Evolutionary conservation across 2,113 vertebrate genomes (phyloP), one percentile per base, ranked within the genome.

Genomic region (Elaphurus davidianus): DNA sequence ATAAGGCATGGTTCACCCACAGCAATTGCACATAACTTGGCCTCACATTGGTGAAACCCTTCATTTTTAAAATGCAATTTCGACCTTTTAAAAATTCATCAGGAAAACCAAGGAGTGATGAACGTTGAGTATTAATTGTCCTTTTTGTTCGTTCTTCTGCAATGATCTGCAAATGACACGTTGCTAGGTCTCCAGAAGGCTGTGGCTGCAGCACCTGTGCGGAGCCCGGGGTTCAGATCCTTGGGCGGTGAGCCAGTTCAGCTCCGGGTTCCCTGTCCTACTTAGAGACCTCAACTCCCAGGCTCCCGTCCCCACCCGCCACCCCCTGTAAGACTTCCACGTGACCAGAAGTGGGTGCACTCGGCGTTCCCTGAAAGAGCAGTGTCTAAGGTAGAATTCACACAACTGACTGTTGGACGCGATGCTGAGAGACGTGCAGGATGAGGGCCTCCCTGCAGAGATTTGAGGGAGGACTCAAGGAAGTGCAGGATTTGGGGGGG

Each of bases 1-100:
- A 0, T 25, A 12, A 7, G 7, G 33, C 7, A 0, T 1, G 21
- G 3, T 9, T n/a, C 8, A 1, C 60, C 13, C 43, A 17, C 2
- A 36, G 19, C 27, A 33, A 9, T 3, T 11, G 5, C 21, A 27
- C 5, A 0, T 16, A n/a, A 40, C 2, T 8, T 21, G 10, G 2
- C 7, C 16, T 47, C 6, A 15, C 71, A 30, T n/a, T 19, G 5
- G 7, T 55, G 55, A 50, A 76, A 28, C 15, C 19, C 27, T 79
- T 47, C 67, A 71, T 40, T 40, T 40, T 40, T 71, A 71, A 71
- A 71, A 40, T 40, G n/a, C n/a, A 9, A 28, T 17, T 36, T 76
- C 7, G 2, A 19, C 40, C 7, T 47, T 30, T 87, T 4, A 67
- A 91, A 50, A 82, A 62, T 7, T 62, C 15, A 28, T 30, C 11